Evolutionary conservation across 2,113 vertebrate species (phyloP), one percentile per base, ranked within the genome.

Genomic region (Lophius piscatorius): DNA sequence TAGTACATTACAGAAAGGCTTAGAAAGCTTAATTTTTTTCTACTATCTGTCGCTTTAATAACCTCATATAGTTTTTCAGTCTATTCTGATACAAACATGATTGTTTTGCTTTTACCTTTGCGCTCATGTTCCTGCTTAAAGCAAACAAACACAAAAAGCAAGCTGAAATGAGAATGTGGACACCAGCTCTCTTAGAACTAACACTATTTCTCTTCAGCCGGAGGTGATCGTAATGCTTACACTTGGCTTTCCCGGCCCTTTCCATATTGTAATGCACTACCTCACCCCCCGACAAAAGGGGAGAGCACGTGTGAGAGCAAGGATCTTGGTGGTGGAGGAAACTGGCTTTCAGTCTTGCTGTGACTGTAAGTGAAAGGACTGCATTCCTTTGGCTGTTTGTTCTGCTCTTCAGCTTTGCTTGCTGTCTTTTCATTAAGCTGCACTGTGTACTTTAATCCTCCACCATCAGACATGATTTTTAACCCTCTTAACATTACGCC

Each of bases 171-270:
- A 31, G 34, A 61, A 50, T 39, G 35, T 64, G 80, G 76, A 57
- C 84, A 50, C 78, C 89, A 76, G 75, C 66, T 75, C 85, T 87
- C 79, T 69, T 82, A 83, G 67, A 56, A 76, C 84, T 88, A 88
- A 89, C 88, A 76, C 88, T 91, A 76, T 91, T 85, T 92, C 90
- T 94, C 89, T 89, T 79, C 89, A 94, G 92, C 91, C 89, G 87
- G 89, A 92, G 88, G 91, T 94, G 90, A 83, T 92, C 93, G 73
- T 92, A 57, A 85, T 70, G 78, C 67, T 94, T 79, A 81, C 85
- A 68, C 84, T 92, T 84, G 76, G 87, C 90, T 93, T 91, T 83
- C 84, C 91, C 89, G 92, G 90, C 88, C 82, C 89, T 89, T 93
- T 90, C 88, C 83, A 87, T 74, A 88, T 95, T 89, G 78, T 90